These are phyloP conservation scores for Drosophila prolongata DNA, from an alignment of 2,888 invertebrate genomes.

Conservation along the genomic window DNA sequence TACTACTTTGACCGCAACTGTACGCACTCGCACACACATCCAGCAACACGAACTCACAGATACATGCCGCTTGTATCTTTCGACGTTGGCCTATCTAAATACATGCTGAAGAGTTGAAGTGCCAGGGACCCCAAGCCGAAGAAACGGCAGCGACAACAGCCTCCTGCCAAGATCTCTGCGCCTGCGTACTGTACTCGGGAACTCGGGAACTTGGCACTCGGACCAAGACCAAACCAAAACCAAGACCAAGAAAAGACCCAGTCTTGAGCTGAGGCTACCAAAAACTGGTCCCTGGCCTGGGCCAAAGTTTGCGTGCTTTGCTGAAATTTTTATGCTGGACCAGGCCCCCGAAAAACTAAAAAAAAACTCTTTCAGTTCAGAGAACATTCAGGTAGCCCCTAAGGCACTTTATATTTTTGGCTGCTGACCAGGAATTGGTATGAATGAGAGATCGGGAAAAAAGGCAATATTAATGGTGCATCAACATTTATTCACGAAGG, in stretches of 20 bases:
- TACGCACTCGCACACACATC: slow-evolving; percentile 15
- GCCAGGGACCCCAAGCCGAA: slow-evolving; percentile 50
- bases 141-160: slow-evolving; percentile 47
- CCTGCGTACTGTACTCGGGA: slow-evolving; percentile 69
- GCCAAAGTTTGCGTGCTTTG: slow-evolving; percentile 79
- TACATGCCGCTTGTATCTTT: slow-evolving; percentile 65
- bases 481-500: slow-evolving; percentile 20
- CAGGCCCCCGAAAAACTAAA: slow-evolving; percentile 34
- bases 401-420: slow-evolving; percentile 32
- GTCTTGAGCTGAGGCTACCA: slow-evolving; percentile 26
- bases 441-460: slow-evolving; percentile 27
- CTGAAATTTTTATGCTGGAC: slow-evolving; percentile 60
- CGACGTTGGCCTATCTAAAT: slow-evolving; percentile 71
- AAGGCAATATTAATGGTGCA: slow-evolving; percentile 8
- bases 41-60: slow-evolving; percentile 17
- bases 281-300: slow-evolving; percentile 68
- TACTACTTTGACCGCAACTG: background rate
- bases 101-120: slow-evolving; percentile 69
- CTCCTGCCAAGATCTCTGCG: slow-evolving; percentile 72
- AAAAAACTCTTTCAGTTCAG: slow-evolving; percentile 9
- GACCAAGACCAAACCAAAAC: slow-evolving; percentile 27
- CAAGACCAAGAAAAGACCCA: slow-evolving; percentile 14
- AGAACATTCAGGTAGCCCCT: slow-evolving; percentile 54
- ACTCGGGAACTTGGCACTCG: slow-evolving; percentile 9
- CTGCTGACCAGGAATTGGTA: slow-evolving; percentile 16